Conservation (phyloP, 2,797 vertebrate genomes). For the Anguilla marmorata region DNA sequence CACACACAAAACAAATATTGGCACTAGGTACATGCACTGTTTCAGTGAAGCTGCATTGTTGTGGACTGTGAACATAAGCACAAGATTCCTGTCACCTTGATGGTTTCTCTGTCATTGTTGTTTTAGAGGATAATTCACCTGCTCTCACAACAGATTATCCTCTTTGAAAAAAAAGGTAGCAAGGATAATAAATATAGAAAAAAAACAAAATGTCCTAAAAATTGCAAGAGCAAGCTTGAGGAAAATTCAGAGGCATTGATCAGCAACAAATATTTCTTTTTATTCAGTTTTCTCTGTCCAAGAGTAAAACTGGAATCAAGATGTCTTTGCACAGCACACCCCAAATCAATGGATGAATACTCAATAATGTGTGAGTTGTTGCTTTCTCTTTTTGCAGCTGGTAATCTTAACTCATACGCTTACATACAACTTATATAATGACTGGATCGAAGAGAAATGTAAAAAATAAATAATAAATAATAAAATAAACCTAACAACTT, state of each 20-base stretch:
- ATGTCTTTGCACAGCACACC: not conserved
- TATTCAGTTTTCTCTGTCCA: not conserved
- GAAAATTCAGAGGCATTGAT: not conserved
- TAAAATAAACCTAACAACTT: not conserved
- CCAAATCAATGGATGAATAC: not conserved
- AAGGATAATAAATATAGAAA: not conserved
- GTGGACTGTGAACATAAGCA: slow-evolving; percentile 2
- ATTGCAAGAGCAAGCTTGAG: not conserved
- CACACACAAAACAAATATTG: slow-evolving; percentile 22
- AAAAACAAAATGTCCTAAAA: not conserved
- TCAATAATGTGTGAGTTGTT: not conserved
- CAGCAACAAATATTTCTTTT: not conserved
- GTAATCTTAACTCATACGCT: not conserved
- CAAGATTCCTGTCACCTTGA: slow-evolving; percentile 17
- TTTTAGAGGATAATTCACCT: slow-evolving; percentile 32
- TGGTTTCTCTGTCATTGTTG: slow-evolving; percentile 32
- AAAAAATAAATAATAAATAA: not conserved
- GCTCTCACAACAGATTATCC: slow-evolving; percentile 25
- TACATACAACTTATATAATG: not conserved
- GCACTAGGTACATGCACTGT: not conserved
- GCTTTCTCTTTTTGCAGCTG: no score
- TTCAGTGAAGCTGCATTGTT: not conserved
- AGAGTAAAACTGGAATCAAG: not conserved
- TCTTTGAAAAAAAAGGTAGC: not conserved
- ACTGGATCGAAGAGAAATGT: not conserved